Conservation (phyloP, 2,888 invertebrate species). For the Bibio marci region DNA sequence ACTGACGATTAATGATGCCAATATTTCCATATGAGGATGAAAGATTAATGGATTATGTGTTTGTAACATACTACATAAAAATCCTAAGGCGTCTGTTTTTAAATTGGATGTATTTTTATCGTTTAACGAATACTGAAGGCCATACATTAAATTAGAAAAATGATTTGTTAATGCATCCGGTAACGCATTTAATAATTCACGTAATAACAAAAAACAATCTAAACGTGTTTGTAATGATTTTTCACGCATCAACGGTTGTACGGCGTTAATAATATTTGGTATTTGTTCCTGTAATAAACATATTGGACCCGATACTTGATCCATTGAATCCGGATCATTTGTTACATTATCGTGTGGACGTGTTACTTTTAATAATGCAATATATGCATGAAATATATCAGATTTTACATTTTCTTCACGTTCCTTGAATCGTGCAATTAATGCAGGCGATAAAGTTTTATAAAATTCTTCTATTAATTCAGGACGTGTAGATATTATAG, state of each 20-base stretch:
- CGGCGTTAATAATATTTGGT: constrained; percentile 66
- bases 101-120: constrained; percentile 94
- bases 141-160: constrained; percentile 70
- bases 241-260: constrained; percentile 71
- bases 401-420: constrained; percentile 98
- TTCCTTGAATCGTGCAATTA: constrained; percentile 89
- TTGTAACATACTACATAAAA: constrained; percentile 39
- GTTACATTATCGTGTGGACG: constrained; percentile 46
- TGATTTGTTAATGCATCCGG: constrained; percentile 79
- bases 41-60: constrained; percentile 37
- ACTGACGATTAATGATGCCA: constrained; percentile 71
- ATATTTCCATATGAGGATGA: constrained; percentile 57
- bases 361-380: constrained; percentile 81
- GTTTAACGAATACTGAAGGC: constrained; percentile 72
- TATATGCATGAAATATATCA: constrained; percentile 93
- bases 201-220: constrained; percentile 78
- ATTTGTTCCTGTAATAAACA: constrained; percentile 42
- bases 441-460: constrained; percentile 69
- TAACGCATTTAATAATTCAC: constrained; percentile 74
- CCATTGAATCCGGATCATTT: constrained; percentile 52
- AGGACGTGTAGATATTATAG: constrained; percentile 80
- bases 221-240: constrained; percentile 79
- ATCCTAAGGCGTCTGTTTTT: constrained; percentile 92
- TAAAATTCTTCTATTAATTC: constrained; percentile 85
- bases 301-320: constrained; percentile 55